These are phyloP conservation scores for Prochilodus magdalenae DNA, from an alignment of 2,113 vertebrate genomes.

Conservation along the genomic window DNA sequence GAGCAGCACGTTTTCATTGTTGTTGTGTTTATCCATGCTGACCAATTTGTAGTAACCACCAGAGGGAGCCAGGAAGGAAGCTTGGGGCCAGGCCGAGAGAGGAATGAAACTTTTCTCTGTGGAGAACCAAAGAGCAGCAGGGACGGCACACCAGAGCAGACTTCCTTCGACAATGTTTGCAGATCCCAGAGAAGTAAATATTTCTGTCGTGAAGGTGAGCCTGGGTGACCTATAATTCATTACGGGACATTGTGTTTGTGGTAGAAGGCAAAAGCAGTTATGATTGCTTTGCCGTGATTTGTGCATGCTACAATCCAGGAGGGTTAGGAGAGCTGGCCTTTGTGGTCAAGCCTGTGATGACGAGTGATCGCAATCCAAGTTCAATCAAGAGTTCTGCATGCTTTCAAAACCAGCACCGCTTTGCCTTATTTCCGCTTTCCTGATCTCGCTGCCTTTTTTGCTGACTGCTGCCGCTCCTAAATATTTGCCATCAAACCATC, in stretches of 20 bases:
- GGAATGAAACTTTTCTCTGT: conserved; percentile 14
- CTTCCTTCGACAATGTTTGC: not conserved
- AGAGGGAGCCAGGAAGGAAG: conserved; percentile 65
- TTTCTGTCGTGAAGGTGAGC: not conserved
- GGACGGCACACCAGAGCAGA: not conserved
- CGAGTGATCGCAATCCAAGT: not conserved
- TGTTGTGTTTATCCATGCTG: not conserved
- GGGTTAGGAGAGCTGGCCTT: not conserved
- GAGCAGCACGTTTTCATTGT: not conserved
- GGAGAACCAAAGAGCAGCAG: not conserved
- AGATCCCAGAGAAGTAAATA: not conserved
- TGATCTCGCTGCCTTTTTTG: not conserved
- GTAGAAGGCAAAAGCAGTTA: not conserved
- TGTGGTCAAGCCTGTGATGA: not conserved
- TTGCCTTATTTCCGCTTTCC: not conserved
- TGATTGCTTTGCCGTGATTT: not conserved
- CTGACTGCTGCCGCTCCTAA: conserved; percentile 1
- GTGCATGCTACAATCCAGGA: not conserved
- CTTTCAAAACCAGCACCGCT: not conserved
- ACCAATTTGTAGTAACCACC: conserved; percentile 59
- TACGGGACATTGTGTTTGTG: not conserved
- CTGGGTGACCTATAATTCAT: not conserved
- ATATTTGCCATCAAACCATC: conserved; percentile 49
- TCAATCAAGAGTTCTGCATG: not conserved
- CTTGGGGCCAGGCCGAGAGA: not conserved